phyloP scores from a whole-genome alignment of 1,140 invertebrate genomes.

The Drosophila littoralis region DNA sequence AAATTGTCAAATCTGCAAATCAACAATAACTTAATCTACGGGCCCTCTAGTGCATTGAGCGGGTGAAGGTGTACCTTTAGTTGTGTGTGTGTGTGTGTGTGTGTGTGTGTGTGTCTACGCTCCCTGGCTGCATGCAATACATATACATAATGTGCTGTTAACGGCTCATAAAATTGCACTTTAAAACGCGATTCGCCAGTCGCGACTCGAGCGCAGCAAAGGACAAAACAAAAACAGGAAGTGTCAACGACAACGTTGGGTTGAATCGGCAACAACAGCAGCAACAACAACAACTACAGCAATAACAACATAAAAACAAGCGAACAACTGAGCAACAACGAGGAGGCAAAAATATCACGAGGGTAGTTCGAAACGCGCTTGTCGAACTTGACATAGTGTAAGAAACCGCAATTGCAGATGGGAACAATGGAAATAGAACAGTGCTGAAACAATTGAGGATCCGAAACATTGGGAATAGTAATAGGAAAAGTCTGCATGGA shows the following conservation, averaged over 20 bases:
- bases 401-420: no score
- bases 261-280: conserved; percentile 25
- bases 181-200: conserved; percentile 61
- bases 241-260: conserved; percentile 47
- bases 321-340: conserved; percentile 19
- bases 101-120: conserved; percentile 8
- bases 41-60: conserved; percentile 9
- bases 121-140: conserved; percentile 30
- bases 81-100: not conserved
- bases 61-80: not conserved
- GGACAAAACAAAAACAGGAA: conserved; percentile 64
- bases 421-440: no score
- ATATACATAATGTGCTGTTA: conserved; percentile 64
- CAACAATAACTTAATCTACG: conserved; percentile 63
- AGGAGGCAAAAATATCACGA: conserved; percentile 12
- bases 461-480: no score
- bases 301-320: conserved; percentile 5
- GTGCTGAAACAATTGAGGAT: no score
- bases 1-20: conserved; percentile 73
- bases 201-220: conserved; percentile 33
- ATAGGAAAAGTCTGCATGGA: no score
- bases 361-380: not conserved
- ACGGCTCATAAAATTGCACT: conserved; percentile 75
- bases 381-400: no score
- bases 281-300: conserved; percentile 18